A percentile compares a stretch with the other conserved stretches of the same genome.
These are phyloP conservation scores for Conistra vaccinii DNA, from an alignment of 2,888 invertebrate genomes.

Conservation along the genomic window DNA sequence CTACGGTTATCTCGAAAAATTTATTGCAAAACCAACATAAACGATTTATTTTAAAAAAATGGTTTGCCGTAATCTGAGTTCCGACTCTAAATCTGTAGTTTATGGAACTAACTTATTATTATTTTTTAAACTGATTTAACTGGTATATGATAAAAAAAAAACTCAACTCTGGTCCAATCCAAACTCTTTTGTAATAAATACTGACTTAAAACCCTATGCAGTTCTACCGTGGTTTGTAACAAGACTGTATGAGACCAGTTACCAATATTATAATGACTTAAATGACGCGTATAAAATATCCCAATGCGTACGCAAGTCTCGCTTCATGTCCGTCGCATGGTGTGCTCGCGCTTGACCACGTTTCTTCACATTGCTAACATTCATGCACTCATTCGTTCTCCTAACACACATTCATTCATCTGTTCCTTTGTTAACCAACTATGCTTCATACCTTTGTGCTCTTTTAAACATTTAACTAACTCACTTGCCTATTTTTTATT, in stretches of 20 bases:
- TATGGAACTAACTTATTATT: neutral
- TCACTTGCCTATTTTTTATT: slow-evolving; percentile 16
- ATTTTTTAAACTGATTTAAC: neutral
- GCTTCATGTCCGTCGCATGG: slow-evolving; percentile 67
- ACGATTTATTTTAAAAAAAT: neutral
- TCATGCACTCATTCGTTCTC: slow-evolving; percentile 30
- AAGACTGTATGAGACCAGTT: neutral
- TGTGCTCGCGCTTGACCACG: slow-evolving; percentile 65
- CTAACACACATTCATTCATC: slow-evolving; percentile 25
- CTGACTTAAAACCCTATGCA: neutral
- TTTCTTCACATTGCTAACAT: slow-evolving; percentile 55
- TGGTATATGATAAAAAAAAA: neutral
- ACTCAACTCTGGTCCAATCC: neutral
- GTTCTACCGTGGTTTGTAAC: neutral
- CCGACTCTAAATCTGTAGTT: neutral
- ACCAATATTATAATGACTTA: neutral
- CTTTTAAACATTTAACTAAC: slow-evolving; percentile 21
- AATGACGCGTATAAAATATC: slow-evolving; percentile 55
- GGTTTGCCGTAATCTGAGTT: neutral
- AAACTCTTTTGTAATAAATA: slow-evolving; percentile 7
- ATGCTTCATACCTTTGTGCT: slow-evolving; percentile 34
- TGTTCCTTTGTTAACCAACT: slow-evolving; percentile 14
- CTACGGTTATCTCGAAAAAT: neutral
- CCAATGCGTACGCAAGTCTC: slow-evolving; percentile 34
- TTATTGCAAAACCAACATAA: too few relatives aligned